Evolutionary conservation across 2,888 invertebrate genomes (phyloP), one percentile per base, ranked within the genome.

Genomic region (Sinohyriopsis cumingii): DNA sequence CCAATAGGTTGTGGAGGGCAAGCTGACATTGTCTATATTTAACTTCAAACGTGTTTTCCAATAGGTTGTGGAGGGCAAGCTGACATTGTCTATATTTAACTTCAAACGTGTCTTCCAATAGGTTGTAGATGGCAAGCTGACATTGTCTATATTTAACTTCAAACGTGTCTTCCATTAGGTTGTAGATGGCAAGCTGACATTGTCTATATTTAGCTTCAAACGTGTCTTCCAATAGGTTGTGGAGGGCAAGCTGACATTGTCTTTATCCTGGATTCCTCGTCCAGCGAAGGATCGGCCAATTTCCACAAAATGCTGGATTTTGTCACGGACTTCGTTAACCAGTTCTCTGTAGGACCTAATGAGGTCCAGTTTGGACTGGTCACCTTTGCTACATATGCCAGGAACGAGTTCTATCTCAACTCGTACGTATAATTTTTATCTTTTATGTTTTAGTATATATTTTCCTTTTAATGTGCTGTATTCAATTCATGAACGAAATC

Each of bases 271-370:
- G 82, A 82, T 54, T 69, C 80, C 15, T 84, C 84, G 3, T 65
- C 73, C 7, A 84, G 84, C 64, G 83, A 84, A 61, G 83, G 84
- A 19, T 33, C 69, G 0, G 78, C 71, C 7, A 82, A 86, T 75
- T 86, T 84, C 69, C 78, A 80, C 53, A 82, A 82, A 54, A 82
- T 84, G 71, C 71, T 84, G 6, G 72, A 77, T n/a, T 86, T 86
- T 64, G 78, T 82, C 22, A 73, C 76, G 22, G 71, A 80, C 59
- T 81, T 84, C 67, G 78, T 84, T 3, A 77, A 76, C 55, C 75
- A 77, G 60, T 85, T 82, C 67, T 77, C 79, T 45, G 73, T 85
- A 54, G 82, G 82, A 20, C 75, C 76, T n/a, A 73, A 77, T 20
- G 76, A 75, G 65, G 79, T 83, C 2, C 80, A 83, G 60, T 78